Conservation (phyloP, 53 echinoderm and acorn worm species). For the Luidia sarsii region DNA sequence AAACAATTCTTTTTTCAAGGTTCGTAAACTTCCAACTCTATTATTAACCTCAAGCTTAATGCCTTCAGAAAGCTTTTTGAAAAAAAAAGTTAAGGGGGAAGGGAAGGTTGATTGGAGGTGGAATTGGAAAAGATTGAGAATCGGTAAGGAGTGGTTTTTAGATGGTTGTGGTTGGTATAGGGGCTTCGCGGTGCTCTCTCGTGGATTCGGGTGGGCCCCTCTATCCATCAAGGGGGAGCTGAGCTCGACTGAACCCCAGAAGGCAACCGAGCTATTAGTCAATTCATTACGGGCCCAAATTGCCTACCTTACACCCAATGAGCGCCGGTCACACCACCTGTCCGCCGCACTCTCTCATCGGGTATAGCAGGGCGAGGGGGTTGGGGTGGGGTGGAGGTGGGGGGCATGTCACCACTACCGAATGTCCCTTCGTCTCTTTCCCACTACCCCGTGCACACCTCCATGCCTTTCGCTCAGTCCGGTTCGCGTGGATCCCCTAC, state of each 20-base stretch:
- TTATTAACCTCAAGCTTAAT: too few species aligned
- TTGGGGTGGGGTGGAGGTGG: too few species aligned
- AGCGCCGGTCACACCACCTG: conserved; percentile 30
- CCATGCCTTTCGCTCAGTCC: background rate
- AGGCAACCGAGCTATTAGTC: conserved; percentile 28
- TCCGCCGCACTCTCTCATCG: conserved; percentile 17
- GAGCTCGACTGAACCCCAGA: background rate
- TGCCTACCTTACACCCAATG: conserved; percentile 13
- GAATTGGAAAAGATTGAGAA: background rate
- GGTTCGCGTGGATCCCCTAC: background rate
- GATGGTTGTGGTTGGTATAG: background rate
- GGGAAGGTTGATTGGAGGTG: background rate
- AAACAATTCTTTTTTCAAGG: conserved; percentile 5
- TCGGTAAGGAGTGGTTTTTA: too few species aligned
- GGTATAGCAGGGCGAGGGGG: too few species aligned
- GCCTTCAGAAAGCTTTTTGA: too few species aligned
- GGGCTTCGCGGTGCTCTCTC: too few species aligned
- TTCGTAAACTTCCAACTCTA: conserved; percentile 2
- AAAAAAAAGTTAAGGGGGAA: too few species aligned
- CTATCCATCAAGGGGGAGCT: background rate
- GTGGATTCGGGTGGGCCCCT: too few species aligned
- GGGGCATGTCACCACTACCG: too few species aligned
- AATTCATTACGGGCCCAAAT: conserved; percentile 30
- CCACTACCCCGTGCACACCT: background rate
- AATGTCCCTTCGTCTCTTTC: background rate